These are phyloP conservation scores for Huso huso DNA, from an alignment of 2,797 vertebrate species.

Conservation along the genomic window DNA sequence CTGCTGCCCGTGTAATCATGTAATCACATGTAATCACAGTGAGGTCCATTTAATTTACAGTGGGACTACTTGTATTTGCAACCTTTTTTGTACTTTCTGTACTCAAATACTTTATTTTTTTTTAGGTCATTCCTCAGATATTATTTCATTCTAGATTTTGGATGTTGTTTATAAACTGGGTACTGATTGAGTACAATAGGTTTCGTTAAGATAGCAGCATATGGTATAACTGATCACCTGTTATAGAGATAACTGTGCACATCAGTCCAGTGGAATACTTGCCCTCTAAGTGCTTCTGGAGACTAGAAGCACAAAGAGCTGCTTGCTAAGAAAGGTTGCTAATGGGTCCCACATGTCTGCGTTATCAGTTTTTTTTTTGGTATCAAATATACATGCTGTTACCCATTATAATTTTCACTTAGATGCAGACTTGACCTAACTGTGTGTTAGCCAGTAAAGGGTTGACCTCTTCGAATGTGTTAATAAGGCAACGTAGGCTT, in stretches of 20 bases:
- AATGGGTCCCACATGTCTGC: constrained; percentile 82
- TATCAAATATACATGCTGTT: constrained; percentile 78
- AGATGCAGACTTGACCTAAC: constrained; percentile 51
- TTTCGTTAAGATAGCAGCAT: constrained; percentile 8
- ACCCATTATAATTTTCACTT: constrained; percentile 63
- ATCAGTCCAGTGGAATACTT: too few species aligned
- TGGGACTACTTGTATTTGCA: too few species aligned
- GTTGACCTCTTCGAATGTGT: constrained; percentile 44
- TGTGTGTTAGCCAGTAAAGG: constrained; percentile 32
- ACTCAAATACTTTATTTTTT: too few species aligned
- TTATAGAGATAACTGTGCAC: constrained; percentile 52
- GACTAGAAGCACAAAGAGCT: constrained; percentile 65
- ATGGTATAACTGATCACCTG: constrained; percentile 53
- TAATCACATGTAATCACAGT: too few species aligned
- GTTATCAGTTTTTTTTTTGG: constrained; percentile 80
- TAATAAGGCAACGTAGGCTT: constrained; percentile 29
- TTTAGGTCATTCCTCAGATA: too few species aligned
- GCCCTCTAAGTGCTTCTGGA: constrained; percentile 71
- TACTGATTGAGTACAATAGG: too few species aligned
- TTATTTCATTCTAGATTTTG: too few species aligned
- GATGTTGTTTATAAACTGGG: too few species aligned
- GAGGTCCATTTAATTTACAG: too few species aligned
- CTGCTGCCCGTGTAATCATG: too few species aligned
- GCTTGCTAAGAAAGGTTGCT: constrained; percentile 72
- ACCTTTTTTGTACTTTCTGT: too few species aligned